Evolutionary conservation across 2,888 invertebrate genomes (phyloP), one percentile per base, ranked within the genome.

Genomic region (Microdon myrmicae): DNA sequence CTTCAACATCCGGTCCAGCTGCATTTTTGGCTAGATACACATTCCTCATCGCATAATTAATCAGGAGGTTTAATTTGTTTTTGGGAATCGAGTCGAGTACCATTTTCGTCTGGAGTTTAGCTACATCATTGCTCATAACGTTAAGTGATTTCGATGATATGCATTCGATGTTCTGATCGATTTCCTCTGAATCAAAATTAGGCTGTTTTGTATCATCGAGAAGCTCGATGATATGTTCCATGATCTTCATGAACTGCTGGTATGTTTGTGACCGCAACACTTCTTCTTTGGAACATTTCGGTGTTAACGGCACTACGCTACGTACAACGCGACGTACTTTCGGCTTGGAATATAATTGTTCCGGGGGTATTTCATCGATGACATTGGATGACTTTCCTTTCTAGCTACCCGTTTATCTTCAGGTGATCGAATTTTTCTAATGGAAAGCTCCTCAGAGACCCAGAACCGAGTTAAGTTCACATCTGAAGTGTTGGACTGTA

Each of bases 211-310:
- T 84, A 73, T 96, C 96, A 76, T 97, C 97, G 23, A 93, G 88
- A 70, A 89, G 88, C 74, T 96, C 96, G 76, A 98, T 89, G 67
- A 97, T 92, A 69, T 89, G 86, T 74, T 98, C 98, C 75, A 98
- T 90, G 47, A 92, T 87, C 72, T 88, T 87, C 76, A 91, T 94
- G 79, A 99, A 98, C 72, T 93, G 88, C 74, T 93, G 92, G 81
- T 95, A 97, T 8, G 96, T 96, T 77, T 96, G 96, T 14, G 95
- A 95, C 74, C 98, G 96, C 87, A 96, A 91, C 17, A 96, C 83
- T 79, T 96, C 96, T 77, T 95, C 96, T 56, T 90, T 87, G 51
- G 90, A 89, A 56, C 93, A 80, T 83, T 92, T 93, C 74, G 90
- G 89, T 68, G 89, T 77, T n/a, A 90, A 88, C 39, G 91, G 89